These are phyloP conservation scores for Aradophagus sp. DNA, from an alignment of 1,140 invertebrate species.

Conservation along the genomic window DNA sequence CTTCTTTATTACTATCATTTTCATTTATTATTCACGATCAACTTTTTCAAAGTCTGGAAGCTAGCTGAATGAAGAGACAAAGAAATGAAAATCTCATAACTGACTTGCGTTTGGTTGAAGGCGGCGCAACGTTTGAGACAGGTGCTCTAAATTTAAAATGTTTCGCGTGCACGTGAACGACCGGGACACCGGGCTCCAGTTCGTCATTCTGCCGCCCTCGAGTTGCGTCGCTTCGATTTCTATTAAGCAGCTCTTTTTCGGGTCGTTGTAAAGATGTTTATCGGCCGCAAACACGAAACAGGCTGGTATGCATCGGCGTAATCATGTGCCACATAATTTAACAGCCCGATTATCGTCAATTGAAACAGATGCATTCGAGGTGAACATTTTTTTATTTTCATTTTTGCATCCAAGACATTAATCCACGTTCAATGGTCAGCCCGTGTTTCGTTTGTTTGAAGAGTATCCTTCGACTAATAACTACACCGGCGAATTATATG, in stretches of 20 bases:
- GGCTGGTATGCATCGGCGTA: constrained; percentile 51
- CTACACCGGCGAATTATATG: no score
- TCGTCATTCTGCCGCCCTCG: constrained; percentile 51
- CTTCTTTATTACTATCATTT: no score
- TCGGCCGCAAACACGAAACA: constrained; percentile 44
- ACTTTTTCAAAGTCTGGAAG: no score
- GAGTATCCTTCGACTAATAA: no score
- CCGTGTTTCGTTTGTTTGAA: no score
- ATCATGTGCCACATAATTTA: constrained; percentile 50
- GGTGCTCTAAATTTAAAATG: constrained; percentile 51
- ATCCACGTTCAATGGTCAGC: no score
- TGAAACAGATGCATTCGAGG: constrained; percentile 43
- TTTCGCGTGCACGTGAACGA: constrained; percentile 28
- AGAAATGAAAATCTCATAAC: background rate
- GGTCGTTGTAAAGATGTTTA: constrained; percentile 48
- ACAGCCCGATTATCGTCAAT: constrained; percentile 45
- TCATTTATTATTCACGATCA: no score
- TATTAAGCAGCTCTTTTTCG: constrained; percentile 55
- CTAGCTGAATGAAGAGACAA: no score
- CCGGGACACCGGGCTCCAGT: constrained; percentile 42
- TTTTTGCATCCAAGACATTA: no score
- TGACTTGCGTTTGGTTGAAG: constrained; percentile 2
- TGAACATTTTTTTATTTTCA: constrained; percentile 20
- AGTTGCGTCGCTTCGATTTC: constrained; percentile 52
- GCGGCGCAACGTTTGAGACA: constrained; percentile 35